Evolutionary conservation across 2,797 vertebrate species (phyloP), one percentile per base, ranked within the genome.

Genomic region (Chiloscyllium punctatum): DNA sequence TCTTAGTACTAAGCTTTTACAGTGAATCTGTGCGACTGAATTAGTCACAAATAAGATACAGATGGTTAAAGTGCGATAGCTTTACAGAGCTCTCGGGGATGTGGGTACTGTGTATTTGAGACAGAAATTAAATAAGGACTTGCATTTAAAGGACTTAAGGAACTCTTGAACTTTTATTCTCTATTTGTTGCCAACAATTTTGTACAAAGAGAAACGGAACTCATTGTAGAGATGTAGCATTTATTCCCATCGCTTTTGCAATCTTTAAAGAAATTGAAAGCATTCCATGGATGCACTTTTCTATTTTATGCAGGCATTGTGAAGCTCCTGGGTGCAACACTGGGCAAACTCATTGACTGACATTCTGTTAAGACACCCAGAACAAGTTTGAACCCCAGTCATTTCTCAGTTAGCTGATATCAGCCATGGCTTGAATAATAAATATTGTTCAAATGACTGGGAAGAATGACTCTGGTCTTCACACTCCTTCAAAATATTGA

Each of bases 161-260:
- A 92, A 94, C 94, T 72, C 69, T 72, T 94, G 94, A 94, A 94
- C 94, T 94, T 94, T 94, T 94, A 74, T 94, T 72, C 94, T 33
- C 94, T 53, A 74, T 53, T 94, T 33, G 48, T 74, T 94, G 94
- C 94, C 94, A 94, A 94, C 69, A 74, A 74, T 72, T 53, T 94
- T 13, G 48, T 74, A 72, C 94, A 94, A 74, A 92, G 90, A 66
- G 94, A 53, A 94, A 74, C 25, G 42, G 71, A 94, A 53, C 94
- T 74, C 69, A 74, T 30, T 94, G 94, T 51, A 94, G 21, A 48
- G 48, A 74, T 30, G 21, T 42, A 53, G 94, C 42, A 94, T 74
- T 74, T 94, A 72, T 74, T 48, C 71, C 71, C 13, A 72, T 27
- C 18, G 15, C 71, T 53, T 72, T 94, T 74, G 48, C 74, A 94